A percentile compares a stretch with the other conserved stretches of the same genome.
These are phyloP conservation scores for Aphelocoma californica DNA, from an alignment of 2,797 vertebrate genomes.

Conservation along the genomic window DNA sequence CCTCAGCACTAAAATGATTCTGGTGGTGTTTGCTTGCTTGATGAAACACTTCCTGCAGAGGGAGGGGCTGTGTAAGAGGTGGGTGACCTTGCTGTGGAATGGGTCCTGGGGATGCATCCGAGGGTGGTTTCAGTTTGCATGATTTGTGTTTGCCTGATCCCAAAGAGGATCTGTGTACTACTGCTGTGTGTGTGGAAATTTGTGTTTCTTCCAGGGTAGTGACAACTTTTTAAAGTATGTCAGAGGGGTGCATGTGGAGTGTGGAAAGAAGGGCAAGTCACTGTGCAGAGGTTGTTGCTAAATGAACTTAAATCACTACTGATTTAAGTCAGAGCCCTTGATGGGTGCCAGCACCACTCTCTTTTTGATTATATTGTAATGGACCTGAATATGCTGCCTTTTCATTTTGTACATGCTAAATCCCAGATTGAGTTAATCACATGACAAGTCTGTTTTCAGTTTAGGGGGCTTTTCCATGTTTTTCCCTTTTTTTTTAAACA, in stretches of 20 bases:
- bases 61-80: background rate
- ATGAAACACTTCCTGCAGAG: background rate
- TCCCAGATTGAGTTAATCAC: background rate
- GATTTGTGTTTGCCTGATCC: background rate
- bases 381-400: background rate
- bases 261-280: background rate
- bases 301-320: background rate
- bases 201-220: background rate
- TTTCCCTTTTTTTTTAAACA: background rate
- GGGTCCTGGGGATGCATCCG: rapidly evolving
- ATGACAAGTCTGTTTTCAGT: background rate
- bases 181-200: background rate
- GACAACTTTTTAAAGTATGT: background rate
- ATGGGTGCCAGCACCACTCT: background rate
- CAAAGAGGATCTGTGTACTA: background rate
- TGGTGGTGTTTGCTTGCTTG: background rate
- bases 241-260: background rate
- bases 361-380: background rate
- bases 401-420: background rate
- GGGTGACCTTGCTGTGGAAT: background rate
- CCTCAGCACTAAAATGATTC: background rate
- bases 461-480: rapidly evolving
- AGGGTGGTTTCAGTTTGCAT: background rate
- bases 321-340: background rate
- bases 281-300: background rate